A percentile compares a stretch with the other conserved stretches of the same genome.
These are phyloP conservation scores for Beris morrisii DNA, from an alignment of 2,888 invertebrate species.

Conservation along the genomic window DNA sequence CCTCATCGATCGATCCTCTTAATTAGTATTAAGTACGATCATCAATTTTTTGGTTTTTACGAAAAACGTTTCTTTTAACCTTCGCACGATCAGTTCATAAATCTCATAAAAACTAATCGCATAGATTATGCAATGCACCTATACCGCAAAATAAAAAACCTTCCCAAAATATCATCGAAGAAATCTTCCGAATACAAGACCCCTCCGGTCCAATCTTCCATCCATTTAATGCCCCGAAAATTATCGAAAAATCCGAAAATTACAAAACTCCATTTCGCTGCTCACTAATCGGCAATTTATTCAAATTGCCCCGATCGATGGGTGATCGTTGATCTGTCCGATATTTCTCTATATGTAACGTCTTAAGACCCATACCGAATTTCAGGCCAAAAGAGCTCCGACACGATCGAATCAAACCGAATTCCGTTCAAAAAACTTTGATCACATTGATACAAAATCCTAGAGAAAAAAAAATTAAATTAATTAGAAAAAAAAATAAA, in stretches of 20 bases:
- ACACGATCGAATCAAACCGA: not conserved
- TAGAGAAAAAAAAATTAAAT: not conserved
- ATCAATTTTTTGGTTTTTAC: not conserved
- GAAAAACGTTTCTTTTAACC: slow-evolving; percentile 18
- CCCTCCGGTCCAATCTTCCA: slow-evolving; percentile 15
- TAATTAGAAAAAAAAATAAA: slow-evolving; percentile 18
- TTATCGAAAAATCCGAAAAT: slow-evolving; percentile 29
- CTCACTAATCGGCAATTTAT: slow-evolving; percentile 35
- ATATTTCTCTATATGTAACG: slow-evolving; percentile 18
- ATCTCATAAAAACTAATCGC: not conserved
- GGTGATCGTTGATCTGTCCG: slow-evolving; percentile 21
- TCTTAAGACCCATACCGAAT: not conserved
- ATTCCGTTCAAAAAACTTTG: not conserved
- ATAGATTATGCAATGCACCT: slow-evolving; percentile 15
- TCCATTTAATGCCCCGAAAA: slow-evolving; percentile 15
- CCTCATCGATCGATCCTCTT: slow-evolving; percentile 4
- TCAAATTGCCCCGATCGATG: slow-evolving; percentile 32
- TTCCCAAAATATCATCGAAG: not conserved
- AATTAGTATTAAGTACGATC: slow-evolving; percentile 14
- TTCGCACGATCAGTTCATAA: slow-evolving; percentile 8
- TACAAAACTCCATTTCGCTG: slow-evolving; percentile 31
- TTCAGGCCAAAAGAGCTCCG: not conserved
- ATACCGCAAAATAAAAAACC: not conserved
- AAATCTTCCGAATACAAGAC: not conserved
- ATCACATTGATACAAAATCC: not conserved